Percentiles rank a stretch among this genome's conserved stretches.
These are phyloP conservation scores for Xestoiulus laeticollis DNA, from an alignment of 2,888 invertebrate species.

Conservation along the genomic window DNA sequence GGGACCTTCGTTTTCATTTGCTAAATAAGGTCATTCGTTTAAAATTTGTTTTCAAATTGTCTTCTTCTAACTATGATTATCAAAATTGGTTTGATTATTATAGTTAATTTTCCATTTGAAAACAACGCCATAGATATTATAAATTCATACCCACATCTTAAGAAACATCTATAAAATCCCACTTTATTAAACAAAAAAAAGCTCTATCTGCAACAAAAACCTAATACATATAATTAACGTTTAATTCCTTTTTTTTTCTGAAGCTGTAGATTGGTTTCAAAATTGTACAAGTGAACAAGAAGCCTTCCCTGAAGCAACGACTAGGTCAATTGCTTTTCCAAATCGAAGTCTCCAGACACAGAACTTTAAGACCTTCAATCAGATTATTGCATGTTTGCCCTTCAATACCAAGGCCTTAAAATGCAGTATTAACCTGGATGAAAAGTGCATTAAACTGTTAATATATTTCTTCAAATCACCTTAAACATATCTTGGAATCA, in stretches of 20 bases:
- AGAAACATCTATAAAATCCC: not conserved
- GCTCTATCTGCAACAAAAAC: not conserved
- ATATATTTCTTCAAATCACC: not conserved
- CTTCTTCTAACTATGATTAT: no score
- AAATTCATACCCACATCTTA: not conserved
- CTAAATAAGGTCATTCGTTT: no score
- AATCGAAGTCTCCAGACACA: not conserved
- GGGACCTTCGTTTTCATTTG: no score
- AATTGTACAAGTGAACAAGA: not conserved
- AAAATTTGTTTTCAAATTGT: no score
- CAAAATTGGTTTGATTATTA: no score
- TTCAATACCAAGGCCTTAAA: not conserved
- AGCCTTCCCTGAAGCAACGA: not conserved
- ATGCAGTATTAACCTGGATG: not conserved
- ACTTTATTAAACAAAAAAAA: not conserved
- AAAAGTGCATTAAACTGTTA: not conserved
- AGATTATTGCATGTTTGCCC: not conserved
- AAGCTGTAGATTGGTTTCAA: not conserved
- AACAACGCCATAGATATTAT: not conserved
- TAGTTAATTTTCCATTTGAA: no score
- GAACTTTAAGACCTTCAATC: not conserved
- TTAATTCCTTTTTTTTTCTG: not conserved
- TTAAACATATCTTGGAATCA: no score
- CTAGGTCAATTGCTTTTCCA: not conserved
- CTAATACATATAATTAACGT: not conserved